Conservation (phyloP, 1,140 invertebrate genomes). For the Conus betulinus region DNA sequence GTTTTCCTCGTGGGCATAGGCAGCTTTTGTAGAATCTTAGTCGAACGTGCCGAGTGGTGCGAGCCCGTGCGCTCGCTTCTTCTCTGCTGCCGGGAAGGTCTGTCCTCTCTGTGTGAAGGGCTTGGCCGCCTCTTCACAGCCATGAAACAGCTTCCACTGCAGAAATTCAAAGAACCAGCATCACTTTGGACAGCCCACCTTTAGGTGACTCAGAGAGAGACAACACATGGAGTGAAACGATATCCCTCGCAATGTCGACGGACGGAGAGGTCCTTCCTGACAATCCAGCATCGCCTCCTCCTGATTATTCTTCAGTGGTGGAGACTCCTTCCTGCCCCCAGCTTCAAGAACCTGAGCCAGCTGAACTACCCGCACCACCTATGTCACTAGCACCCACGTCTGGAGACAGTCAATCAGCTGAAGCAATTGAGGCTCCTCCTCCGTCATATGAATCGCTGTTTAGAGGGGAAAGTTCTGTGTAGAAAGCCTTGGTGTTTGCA, state of each 20-base stretch:
- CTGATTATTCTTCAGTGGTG: not conserved
- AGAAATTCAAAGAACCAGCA: not conserved
- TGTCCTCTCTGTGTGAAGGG: not conserved
- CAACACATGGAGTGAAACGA: not conserved
- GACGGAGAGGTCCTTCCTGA: not conserved
- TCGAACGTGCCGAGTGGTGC: not conserved
- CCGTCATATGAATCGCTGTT: not conserved
- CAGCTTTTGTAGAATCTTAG: not conserved
- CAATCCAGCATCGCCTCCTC: not conserved
- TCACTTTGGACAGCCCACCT: not conserved
- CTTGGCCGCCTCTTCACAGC: not conserved
- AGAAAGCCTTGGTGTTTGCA: not conserved
- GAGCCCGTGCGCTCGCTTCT: not conserved
- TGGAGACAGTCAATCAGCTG: not conserved
- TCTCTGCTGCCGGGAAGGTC: not conserved
- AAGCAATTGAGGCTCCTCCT: not conserved
- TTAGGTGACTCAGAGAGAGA: not conserved
- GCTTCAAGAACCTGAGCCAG: not conserved
- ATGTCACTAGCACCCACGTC: not conserved
- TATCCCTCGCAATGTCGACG: not conserved
- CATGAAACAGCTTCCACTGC: not conserved
- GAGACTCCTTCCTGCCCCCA: not conserved
- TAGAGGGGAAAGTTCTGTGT: not conserved
- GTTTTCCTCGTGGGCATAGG: not conserved
- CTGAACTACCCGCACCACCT: not conserved